Evolutionary conservation across 2,797 vertebrate genomes (phyloP), one percentile per base, ranked within the genome.

Genomic region (Thaleichthys pacificus): DNA sequence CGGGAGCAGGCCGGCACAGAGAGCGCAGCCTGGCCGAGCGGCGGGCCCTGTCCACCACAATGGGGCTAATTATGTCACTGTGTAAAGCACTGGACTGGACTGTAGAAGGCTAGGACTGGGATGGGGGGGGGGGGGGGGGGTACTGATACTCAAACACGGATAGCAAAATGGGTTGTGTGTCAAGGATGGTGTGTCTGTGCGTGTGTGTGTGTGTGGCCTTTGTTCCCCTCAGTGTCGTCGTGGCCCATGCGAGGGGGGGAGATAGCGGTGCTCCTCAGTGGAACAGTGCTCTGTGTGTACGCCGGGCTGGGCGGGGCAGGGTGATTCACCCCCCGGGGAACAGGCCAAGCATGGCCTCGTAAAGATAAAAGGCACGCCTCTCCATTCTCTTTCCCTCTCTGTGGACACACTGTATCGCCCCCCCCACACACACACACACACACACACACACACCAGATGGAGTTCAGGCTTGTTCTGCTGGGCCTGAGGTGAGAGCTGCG

Each of bases 1-100:
- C 82, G 84, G 81, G 82, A 78, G 78, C 83, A 47, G 81, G 82
- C 78, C 83, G 89, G 83, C 75, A 86, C 82, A 63, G 84, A 84
- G 79, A 74, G 35, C 69, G 61, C 63, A 68, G 85, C 76, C 70
- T 80, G 77, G 81, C 69, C 26, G 47, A 61, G 65, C 76, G 77
- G 38, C 21, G 69, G 17, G 57, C 64, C 80, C 88, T 89, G 87
- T 88, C 74, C 76, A 66, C 74, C 47, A 67, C 49, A 58, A 72
- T 75, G 73, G 66, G 74, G 76, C 76, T 65, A 73, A 66, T 70
- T 81, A 63, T 68, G 47, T 24, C 21, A 38, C 74, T 67, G 32
- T 72, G 32, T 22, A 35, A 35, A 35, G 32, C 32, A 35, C 32
- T 8, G 32, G 5, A 7, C 32, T 35, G 32, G 32, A 8, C 32